Evolutionary conservation across 2,113 vertebrate species (phyloP), one percentile per base, ranked within the genome.

Genomic region (Apteryx mantelli): DNA sequence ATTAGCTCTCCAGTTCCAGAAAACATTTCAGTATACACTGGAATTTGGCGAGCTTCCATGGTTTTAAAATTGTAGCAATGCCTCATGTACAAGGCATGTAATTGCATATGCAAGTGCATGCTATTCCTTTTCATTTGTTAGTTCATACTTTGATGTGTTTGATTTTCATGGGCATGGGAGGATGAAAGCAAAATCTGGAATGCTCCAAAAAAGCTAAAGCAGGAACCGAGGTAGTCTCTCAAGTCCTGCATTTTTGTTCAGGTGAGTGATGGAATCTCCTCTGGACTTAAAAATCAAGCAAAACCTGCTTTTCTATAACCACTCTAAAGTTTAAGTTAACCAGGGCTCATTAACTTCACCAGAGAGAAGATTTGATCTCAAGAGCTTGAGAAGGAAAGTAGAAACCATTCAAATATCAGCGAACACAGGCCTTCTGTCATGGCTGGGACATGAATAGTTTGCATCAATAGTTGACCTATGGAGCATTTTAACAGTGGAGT

Each of bases 341-440:
- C 24, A 79, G n/a, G 19, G 14, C 32, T 80, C 63, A 79, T 69
- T 77, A 65, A 60, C 8, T 40, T 89, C 48, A 42, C n/a, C n/a
- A 63, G 55, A 21, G 9, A 74, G 38, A 68, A 73, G 55, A 52
- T 46, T 7, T 84, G 46, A 65, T 32, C 28, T 73, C 24, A 30
- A 53, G 46, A 11, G 8, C 38, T 84, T 80, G 8, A 11, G 53
- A 69, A 69, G 17, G 5, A 28, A 78, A 64, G 15, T 9, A 10
- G 20, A 58, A 73, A 38, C 12, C 48, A 53, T 73, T 38, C 70
- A 36, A 38, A 36, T 53, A 40, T 26, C 21, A 30, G 7, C 19
- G 22, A 55, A 34, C n/a, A 53, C 26, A 85, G 58, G 13, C 16
- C 7, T 44, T 1, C 0, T 3, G 5, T 11, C 1, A 0, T 8